Conservation (phyloP, 2,888 invertebrate species). For the Ochropacha duplaris region DNA sequence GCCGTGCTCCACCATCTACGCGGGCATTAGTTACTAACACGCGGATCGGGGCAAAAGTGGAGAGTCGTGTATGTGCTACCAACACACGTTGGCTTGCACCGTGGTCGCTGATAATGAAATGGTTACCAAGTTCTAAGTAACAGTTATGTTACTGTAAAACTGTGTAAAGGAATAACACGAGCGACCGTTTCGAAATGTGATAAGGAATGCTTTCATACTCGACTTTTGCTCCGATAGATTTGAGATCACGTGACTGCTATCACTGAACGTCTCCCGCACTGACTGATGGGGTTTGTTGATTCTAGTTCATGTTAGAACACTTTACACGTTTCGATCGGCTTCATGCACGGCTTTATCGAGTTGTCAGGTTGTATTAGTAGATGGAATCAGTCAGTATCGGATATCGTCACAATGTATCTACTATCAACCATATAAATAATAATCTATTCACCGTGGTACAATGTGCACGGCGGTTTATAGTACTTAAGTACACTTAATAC, state of each 20-base stretch:
- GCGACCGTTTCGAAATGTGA: neutral
- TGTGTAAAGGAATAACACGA: too few species aligned
- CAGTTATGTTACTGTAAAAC: too few species aligned
- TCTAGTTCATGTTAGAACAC: slow-evolving; percentile 34
- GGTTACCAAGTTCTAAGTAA: slow-evolving; percentile 38
- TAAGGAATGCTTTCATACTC: neutral
- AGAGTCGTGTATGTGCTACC: slow-evolving; percentile 13
- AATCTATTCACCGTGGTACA: neutral
- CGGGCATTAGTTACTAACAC: slow-evolving; percentile 36
- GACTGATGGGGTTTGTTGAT: slow-evolving; percentile 32
- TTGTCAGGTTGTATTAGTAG: slow-evolving; percentile 15
- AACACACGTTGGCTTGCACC: neutral
- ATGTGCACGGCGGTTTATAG: neutral
- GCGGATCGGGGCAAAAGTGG: slow-evolving; percentile 32
- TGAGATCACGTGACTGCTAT: neutral
- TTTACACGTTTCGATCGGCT: slow-evolving; percentile 38
- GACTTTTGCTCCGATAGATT: neutral
- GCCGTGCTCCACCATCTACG: slow-evolving; percentile 27
- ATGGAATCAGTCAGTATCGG: slow-evolving; percentile 19
- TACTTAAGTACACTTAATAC: neutral
- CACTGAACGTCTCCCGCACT: slow-evolving; percentile 15
- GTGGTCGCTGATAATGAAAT: slow-evolving; percentile 5
- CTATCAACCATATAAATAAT: neutral
- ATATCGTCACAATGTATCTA: slow-evolving; percentile 12
- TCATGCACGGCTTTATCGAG: slow-evolving; percentile 35